These are phyloP conservation scores for Cerastoderma edule DNA, from an alignment of 2,888 invertebrate species.

Conservation along the genomic window DNA sequence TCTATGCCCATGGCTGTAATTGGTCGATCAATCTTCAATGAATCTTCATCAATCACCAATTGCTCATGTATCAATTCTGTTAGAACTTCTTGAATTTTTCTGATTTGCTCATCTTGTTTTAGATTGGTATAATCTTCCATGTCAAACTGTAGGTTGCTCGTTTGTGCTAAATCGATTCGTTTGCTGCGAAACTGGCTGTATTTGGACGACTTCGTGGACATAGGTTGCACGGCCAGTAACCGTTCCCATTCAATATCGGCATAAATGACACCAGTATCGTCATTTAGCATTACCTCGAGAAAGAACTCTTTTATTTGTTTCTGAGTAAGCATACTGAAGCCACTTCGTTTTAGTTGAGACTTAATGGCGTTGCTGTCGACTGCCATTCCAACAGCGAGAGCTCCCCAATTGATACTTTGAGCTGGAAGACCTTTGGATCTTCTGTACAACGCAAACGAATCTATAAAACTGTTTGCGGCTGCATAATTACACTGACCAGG, in stretches of 20 bases:
- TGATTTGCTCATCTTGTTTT: background rate
- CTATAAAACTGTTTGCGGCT: conserved; percentile 67
- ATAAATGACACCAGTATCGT: conserved; percentile 3
- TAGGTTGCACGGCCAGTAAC: conserved; percentile 23
- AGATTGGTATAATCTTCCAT: background rate
- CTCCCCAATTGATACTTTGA: conserved; percentile 71
- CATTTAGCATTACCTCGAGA: background rate
- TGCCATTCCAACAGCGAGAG: conserved; percentile 62
- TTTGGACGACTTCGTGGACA: conserved; percentile 27
- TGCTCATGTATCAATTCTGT: background rate
- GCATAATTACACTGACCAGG: conserved; percentile 68
- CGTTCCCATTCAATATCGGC: conserved; percentile 16
- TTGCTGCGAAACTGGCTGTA: conserved; percentile 24
- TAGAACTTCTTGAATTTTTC: background rate
- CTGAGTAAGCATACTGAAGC: background rate
- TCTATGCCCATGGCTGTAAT: conserved; percentile 24
- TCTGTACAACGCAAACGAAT: conserved; percentile 61
- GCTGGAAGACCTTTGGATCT: conserved; percentile 41
- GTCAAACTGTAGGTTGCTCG: background rate
- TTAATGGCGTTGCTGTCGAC: conserved; percentile 5
- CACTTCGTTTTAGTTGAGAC: background rate
- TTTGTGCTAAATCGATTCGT: background rate
- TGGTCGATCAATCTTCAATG: background rate
- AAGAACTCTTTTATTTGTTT: conserved; percentile 10
- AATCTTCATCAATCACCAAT: background rate